A percentile compares a stretch with the other conserved stretches of the same genome.
phyloP scores from a whole-genome alignment of 2,888 invertebrate genomes.

The Ormyrus thymus region DNA sequence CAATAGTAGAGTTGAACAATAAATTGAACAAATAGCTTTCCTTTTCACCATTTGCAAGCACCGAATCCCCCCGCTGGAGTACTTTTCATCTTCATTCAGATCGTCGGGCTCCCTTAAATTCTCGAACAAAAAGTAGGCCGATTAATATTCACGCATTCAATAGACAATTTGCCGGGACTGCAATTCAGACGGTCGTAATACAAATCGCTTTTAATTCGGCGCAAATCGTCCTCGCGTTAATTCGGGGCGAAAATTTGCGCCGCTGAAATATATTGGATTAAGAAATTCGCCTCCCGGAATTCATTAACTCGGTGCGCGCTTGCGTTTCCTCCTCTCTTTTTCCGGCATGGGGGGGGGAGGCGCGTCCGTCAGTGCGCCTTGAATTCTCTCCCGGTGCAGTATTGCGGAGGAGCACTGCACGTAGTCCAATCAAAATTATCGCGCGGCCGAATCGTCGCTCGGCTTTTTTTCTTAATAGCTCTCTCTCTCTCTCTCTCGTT shows the following conservation, averaged over 20 bases:
- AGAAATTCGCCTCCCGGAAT: slow-evolving; percentile 32
- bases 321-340: too few species aligned
- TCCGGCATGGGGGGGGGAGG: too few species aligned
- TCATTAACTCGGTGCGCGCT: slow-evolving; percentile 22
- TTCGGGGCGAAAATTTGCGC: slow-evolving; percentile 23
- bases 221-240: slow-evolving; percentile 37
- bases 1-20: too few species aligned
- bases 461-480: not conserved
- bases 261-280: slow-evolving; percentile 42
- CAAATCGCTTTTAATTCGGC: slow-evolving; percentile 29
- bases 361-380: not conserved
- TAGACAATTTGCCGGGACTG: slow-evolving; percentile 25
- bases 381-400: not conserved
- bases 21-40: too few species aligned
- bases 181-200: slow-evolving; percentile 15
- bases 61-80: too few species aligned
- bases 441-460: not conserved
- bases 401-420: too few species aligned
- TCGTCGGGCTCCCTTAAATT: not conserved
- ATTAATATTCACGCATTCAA: slow-evolving; percentile 26
- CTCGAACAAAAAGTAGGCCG: not conserved
- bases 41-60: too few species aligned
- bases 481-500: not conserved
- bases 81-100: too few species aligned
- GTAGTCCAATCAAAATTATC: not conserved